Base-by-base conservation (phyloP, 2,113 vertebrate species). In the Delphinus delphis region DNA sequence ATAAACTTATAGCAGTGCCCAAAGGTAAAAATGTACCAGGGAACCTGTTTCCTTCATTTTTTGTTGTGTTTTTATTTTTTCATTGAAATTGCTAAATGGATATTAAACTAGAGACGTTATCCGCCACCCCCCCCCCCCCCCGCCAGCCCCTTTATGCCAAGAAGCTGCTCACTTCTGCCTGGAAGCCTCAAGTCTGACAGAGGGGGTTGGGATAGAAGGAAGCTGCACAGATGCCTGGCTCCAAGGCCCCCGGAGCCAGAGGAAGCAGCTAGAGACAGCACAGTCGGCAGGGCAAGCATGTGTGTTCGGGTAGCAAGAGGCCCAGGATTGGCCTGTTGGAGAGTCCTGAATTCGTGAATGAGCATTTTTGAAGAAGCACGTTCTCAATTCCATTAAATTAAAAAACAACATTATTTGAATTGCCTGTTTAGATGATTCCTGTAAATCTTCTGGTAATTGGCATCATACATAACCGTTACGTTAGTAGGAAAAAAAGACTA, bases 21-120 rank as follows among this genome's bases (percentile, higher is more conserved):
- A 95, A 98, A 98, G 97, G 92, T 88, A 88, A 88, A 95, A 96
- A 98, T 95, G 97, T 36, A 97, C 98, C 97, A 95, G 95, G 98
- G 90, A 98, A 96, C 92, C 38, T 98, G 33, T 58, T 88, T 28
- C 95, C 36, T 77, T 96, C 3, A 0, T 77, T 86, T 98, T 95
- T 98, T 93, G 15, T 25, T 58, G 73, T 55, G 44, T 23, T 41
- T 71, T 71, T 53, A 53, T 74, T 85, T 90, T 65, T 70, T 95
- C 94, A 86, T 21, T 82, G 62, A 86, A 96, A 83, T n/a, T 88
- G 25, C 88, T 96, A 73, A 65, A 85, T 93, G 80, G n/a, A 58
- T 93, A 94, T 77, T 88, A 97, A 86, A 77, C 93, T 81, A 76
- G n/a, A 81, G 13, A 70, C 25, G 28, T 68, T 68, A 33, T 71